Evolutionary conservation across 2,888 invertebrate species (phyloP).

Genomic region (Pollenia angustigena): DNA sequence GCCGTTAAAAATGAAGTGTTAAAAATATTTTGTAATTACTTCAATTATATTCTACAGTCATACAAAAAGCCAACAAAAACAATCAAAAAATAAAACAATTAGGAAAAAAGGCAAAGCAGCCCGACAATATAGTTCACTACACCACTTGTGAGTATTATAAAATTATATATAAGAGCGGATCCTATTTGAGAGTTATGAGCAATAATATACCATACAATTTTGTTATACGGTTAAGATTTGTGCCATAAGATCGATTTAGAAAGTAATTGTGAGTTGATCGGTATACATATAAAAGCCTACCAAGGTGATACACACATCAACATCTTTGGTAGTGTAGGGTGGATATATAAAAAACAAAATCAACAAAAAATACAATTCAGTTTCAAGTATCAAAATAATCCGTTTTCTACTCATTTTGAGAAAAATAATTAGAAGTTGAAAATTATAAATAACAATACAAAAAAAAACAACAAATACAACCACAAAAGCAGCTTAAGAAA

Average conservation of each 20-base stretch:
- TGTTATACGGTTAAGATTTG: no score
- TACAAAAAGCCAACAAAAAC: neutral
- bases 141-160: no score
- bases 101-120: neutral
- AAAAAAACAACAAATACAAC: neutral
- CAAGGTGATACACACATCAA: no score
- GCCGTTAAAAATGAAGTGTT: slow-evolving; percentile 68
- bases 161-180: no score
- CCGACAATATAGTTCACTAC: no score
- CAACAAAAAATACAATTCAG: neutral
- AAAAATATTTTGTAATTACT: slow-evolving; percentile 69
- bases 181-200: no score
- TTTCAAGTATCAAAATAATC: slow-evolving; percentile 24
- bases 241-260: no score
- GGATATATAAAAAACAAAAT: neutral
- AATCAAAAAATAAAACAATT: slow-evolving; percentile 7
- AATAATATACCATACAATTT: no score
- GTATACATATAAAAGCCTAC: no score
- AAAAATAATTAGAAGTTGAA: slow-evolving; percentile 66
- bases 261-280: no score
- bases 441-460: slow-evolving; percentile 21
- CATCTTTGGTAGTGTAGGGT: no score
- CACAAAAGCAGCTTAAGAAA: no score
- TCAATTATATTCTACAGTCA: slow-evolving; percentile 43
- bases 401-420: slow-evolving; percentile 42